Base-by-base conservation (phyloP, 2,888 invertebrate genomes). In the Idaea aversata region DNA sequence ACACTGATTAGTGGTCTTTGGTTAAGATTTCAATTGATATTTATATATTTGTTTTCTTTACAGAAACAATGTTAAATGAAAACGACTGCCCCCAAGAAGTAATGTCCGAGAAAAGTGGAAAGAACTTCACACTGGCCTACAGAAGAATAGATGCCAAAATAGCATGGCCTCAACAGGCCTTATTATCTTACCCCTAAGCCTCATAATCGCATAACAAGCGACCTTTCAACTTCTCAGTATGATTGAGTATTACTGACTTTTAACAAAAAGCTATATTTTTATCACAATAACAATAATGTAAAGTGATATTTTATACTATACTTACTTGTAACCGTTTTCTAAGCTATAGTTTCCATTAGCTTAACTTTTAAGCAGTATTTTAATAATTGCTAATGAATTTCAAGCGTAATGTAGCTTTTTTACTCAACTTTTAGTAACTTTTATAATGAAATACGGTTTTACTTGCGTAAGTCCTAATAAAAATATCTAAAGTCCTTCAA, bases 91-190 rank as follows among this genome's bases (percentile, higher is more conserved):
- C 98, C 1, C 98, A 98, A 93, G 96, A 97, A 82, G 95, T 98
- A 59, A 96, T 97, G 86, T 90, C 94, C 34, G 94, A 94, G 74
- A 94, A 94, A 75, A 95, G 94, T 75, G 96, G 96, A 64, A 96
- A 96, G 82, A 97, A 98, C 81, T 98, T 97, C 89, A 96, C 98
- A 85, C 95, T 99, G 87, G 99, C 98, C 16, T 99, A 98, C 93
- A 98, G 99, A 90, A 94, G 99, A 70, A 97, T 97, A 86, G 99
- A 98, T 84, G 98, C 98, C 36, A 99, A 98, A 92, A 99, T 99
- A 76, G 98, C 98, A 67, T 99, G 99, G 99, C 99, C 99, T 65
- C 94, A 95, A 73, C 94, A 94, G 72, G 93, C 93, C 0, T 67
- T 93, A 61, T 80, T 85, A 15, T 93, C 93, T 47, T 93, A 91